phyloP scores from a whole-genome alignment of 2,888 invertebrate genomes.

The Nemoura dubitans region DNA sequence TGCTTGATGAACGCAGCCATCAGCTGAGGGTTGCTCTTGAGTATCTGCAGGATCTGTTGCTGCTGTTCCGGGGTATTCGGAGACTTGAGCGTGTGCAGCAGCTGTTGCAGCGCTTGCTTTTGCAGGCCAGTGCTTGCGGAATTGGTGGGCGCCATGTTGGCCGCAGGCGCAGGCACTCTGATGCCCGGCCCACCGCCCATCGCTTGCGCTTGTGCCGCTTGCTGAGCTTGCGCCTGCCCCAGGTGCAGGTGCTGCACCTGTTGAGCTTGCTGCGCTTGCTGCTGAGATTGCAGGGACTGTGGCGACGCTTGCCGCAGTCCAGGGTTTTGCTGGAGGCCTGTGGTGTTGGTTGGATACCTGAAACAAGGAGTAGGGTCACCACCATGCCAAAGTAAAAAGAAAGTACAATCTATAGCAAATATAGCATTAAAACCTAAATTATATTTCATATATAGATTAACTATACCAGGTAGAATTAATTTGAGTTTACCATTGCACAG shows the following conservation, averaged over 20 bases:
- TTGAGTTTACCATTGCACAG: too few relatives aligned
- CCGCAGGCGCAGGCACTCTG: constrained; percentile 37
- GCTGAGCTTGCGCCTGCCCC: constrained; percentile 53
- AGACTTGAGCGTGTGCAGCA: constrained; percentile 89
- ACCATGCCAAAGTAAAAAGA: too few relatives aligned
- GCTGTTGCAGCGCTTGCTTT: constrained; percentile 80
- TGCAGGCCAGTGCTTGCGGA: constrained; percentile 56
- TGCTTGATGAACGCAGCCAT: constrained; percentile 96
- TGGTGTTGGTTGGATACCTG: constrained; percentile 59
- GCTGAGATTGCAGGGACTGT: constrained; percentile 63
- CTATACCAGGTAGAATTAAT: too few relatives aligned
- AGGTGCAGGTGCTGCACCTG: constrained; percentile 59
- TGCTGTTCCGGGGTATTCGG: constrained; percentile 93
- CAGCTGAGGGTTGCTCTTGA: constrained; percentile 92
- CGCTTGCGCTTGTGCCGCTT: constrained; percentile 55
- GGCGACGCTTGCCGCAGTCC: constrained; percentile 59
- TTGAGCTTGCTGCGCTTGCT: constrained; percentile 59
- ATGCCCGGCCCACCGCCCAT: constrained; percentile 43
- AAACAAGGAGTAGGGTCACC: constrained; percentile 31
- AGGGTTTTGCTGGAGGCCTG: constrained; percentile 60
- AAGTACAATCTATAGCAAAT: too few relatives aligned
- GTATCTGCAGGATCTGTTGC: constrained; percentile 85
- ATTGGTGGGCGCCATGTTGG: constrained; percentile 28
- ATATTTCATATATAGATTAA: too few relatives aligned
- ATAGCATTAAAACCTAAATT: too few relatives aligned